Base-by-base conservation (phyloP, 2,888 invertebrate species). In the Pyrocoelia pectoralis region DNA sequence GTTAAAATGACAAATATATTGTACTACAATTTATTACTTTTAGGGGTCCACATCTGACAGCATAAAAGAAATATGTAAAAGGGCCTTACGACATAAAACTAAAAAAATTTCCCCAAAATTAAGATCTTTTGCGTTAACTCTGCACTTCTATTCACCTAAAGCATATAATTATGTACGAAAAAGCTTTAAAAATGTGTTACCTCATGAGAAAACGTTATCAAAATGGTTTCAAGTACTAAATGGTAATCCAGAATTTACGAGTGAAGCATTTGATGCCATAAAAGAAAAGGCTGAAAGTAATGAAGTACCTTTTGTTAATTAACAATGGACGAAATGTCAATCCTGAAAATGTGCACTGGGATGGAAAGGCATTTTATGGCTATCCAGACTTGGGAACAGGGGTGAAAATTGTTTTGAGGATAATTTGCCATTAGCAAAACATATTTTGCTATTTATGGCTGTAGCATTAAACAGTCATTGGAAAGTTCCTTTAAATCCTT, bases 141-240 rank as follows among this genome's bases (percentile, higher is more conserved):
- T 77, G 3, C 69, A 77, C 55, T 77, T 73, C 52, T 75, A 76
- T 54, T 75, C 76, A 0, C 72, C 74, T n/a, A 71, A 68, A 57
- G 77, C 73, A 1, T 76, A 77, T 53, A 54, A 65, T 6, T 77
- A 73, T 65, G 72, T 76, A 1, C 57, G 77, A 60, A n/a, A n/a
- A n/a, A n/a, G n/a, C n/a, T n/a, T n/a, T n/a, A 65, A 74, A 67
- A 71, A 68, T n/a, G 55, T 62, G 19, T 53, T 72, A 24, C 72
- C 73, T 29, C 65, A 65, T 43, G 52, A 59, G 14, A 24, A 50
- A 14, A 71, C 70, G 5, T 15, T 70, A 8, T 12, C 49, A 17
- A 68, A 64, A 33, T 73, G 69, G 72, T 68, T 63, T 15, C 15
- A 19, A 1, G 40, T 43, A 12, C 49, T 71, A 33, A 54, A 69